Evolutionary conservation across 2,113 vertebrate species (phyloP).

Genomic region (Noturus placidus): DNA sequence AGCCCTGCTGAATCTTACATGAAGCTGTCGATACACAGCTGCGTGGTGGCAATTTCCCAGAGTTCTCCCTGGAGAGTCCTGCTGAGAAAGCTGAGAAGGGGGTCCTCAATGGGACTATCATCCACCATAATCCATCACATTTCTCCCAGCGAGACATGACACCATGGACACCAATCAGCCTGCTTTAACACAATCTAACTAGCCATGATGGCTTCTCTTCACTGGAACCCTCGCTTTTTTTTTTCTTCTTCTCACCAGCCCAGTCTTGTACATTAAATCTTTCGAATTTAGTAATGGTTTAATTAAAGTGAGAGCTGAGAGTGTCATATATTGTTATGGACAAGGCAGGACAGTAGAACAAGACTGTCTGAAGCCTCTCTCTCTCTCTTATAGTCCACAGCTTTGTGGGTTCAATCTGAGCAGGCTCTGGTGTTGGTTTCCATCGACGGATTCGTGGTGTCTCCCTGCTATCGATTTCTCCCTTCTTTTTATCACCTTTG

Average conservation of each 20-base stretch:
- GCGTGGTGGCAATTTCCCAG: background rate
- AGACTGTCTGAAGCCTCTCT: slow-evolving; percentile 8
- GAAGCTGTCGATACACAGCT: slow-evolving; percentile 58
- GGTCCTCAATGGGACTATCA: slow-evolving; percentile 16
- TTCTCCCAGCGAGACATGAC: slow-evolving; percentile 7
- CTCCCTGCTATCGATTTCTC: slow-evolving; percentile 70
- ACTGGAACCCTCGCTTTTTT: background rate
- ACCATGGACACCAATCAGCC: slow-evolving; percentile 28
- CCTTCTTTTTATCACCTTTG: slow-evolving; percentile 66
- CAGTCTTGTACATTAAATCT: slow-evolving; percentile 40
- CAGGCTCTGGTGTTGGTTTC: slow-evolving; percentile 59
- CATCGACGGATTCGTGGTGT: slow-evolving; percentile 68
- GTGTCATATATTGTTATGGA: slow-evolving; percentile 35
- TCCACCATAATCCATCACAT: slow-evolving; percentile 49
- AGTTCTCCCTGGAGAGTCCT: slow-evolving; percentile 17
- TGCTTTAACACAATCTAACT: slow-evolving; percentile 18
- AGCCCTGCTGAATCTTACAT: slow-evolving; percentile 69
- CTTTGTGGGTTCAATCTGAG: slow-evolving; percentile 66
- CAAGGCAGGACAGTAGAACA: slow-evolving; percentile 49
- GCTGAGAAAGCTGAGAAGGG: slow-evolving; percentile 15
- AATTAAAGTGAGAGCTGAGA: slow-evolving; percentile 42
- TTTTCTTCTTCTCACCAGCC: background rate
- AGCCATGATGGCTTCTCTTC: background rate
- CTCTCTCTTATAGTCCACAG: slow-evolving; percentile 53
- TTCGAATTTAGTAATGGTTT: slow-evolving; percentile 24